Base-by-base conservation (phyloP, 2,888 invertebrate genomes). In the Hesperia comma region DNA sequence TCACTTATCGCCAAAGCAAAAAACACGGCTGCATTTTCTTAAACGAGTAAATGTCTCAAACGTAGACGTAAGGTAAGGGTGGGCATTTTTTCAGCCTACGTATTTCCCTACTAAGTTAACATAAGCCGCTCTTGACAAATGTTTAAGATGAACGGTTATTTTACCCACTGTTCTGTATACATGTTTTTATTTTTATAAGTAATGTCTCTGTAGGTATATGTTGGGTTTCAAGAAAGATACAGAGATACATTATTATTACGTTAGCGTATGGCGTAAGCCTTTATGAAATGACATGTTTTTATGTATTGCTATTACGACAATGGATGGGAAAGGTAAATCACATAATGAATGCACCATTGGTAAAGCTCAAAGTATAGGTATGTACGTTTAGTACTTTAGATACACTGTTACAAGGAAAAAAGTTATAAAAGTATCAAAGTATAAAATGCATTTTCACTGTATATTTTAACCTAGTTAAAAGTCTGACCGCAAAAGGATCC, bases 101-200 rank as follows among this genome's bases (percentile, higher is more conserved):
- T 82, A 80, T 83, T 84, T 83, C 83, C 85, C 83, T 85, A 83
- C 86, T 86, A 85, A 89, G 87, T 86, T 88, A 87, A 82, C 85
- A 77, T 91, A 91, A 91, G 90, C 90, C 87, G 79, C 85, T 79
- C 83, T 81, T 91, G 92, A 92, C 92, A 92, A 91, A 92, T 92
- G 90, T 83, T 84, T 85, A 86, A 89, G 90, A 90, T 89, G 88
- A 89, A 91, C 88, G 87, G 90, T 89, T 90, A 88, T 90, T 88
- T 87, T 86, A 84, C 85, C 80, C 84, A 83, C 81, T 86, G 84
- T 86, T 82, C 83, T 86, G 74, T 82, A 19, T 49, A 76, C 73
- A 78, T 77, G 72, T 83, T 74, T 81, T 83, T 88, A 83, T 83
- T 76, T 75, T 69, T 70, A 76, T 77, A 81, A 84, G 83, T 82